Evolutionary conservation across 2,797 vertebrate genomes (phyloP).

Genomic region (Peromyscus nudipes): DNA sequence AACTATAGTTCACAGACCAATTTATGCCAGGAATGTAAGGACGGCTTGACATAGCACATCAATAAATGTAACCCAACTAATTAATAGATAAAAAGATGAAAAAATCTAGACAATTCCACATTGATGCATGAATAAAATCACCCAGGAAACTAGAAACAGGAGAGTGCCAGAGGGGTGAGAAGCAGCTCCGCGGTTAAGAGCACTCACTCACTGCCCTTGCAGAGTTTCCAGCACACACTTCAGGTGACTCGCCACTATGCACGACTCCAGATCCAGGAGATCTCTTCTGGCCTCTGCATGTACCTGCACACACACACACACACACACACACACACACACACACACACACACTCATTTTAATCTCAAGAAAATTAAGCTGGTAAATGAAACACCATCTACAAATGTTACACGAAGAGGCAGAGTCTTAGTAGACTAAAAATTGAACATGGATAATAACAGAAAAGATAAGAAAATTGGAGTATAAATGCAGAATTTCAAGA

Average conservation of each 20-base stretch:
- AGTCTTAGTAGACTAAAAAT: not conserved
- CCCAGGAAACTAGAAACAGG: not conserved
- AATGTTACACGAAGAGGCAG: not conserved
- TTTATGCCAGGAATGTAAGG: not conserved
- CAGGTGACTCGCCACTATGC: not conserved
- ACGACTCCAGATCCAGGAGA: not conserved
- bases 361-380: not conserved
- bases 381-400: not conserved
- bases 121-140: not conserved
- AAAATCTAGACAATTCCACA: not conserved
- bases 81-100: constrained; percentile 19
- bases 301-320: not conserved
- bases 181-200: not conserved
- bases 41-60: not conserved
- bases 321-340: not conserved
- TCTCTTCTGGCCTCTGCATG: not conserved
- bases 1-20: not conserved
- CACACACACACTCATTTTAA: not conserved
- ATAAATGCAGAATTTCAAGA: not conserved
- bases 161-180: not conserved
- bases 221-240: not conserved
- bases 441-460: not conserved
- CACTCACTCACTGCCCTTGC: not conserved
- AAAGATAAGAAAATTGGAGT: not conserved
- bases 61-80: not conserved